Base-by-base conservation (phyloP, 2,888 invertebrate genomes). In the Orthonevra nobilis region DNA sequence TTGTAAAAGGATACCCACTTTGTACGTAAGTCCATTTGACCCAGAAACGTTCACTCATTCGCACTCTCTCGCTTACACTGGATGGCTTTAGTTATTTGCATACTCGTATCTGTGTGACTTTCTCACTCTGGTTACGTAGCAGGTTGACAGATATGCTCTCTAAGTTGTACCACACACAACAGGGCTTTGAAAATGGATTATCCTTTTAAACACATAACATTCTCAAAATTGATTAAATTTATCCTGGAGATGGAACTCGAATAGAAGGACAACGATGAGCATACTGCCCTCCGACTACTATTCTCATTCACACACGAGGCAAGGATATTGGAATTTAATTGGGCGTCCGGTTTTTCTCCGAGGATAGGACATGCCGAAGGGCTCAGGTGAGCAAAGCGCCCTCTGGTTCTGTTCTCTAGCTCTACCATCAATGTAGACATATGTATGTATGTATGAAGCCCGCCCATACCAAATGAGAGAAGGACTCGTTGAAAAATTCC, bases 141-240 rank as follows among this genome's bases (percentile, higher is more conserved):
- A 44, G 12, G 28, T 56, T 7, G 44, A 54, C 30, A 15, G 54
- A 52, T 44, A 32, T 50, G 40, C 44, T n/a, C n/a, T 64, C 72
- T 75, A 69, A 63, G 34, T 69, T 69, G 46, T 34, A 26, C 61
- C 69, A 69, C n/a, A n/a, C n/a, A n/a, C 54, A 72, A 60, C 44
- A 60, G 60, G 60, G 42, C 72, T 72, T 66, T 54, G 60, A 15
- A 79, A 79, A 73, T 66, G 73, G 79, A 79, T 72, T 68, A 73
- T 73, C 79, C 79, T 42, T n/a, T 44, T 46, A 73, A 79, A 73
- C 68, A 73, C 73, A 79, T 73, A 73, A 68, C 73, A 79, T 73
- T 79, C 54, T 48, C 61, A 15, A 72, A 79, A 79, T 73, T 79
- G 79, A 79, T 79, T 79, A 79, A 79, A 79, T 79, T 72, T 73